phyloP scores from a whole-genome alignment of 1,140 invertebrate species.

The Caligus rogercresseyi region DNA sequence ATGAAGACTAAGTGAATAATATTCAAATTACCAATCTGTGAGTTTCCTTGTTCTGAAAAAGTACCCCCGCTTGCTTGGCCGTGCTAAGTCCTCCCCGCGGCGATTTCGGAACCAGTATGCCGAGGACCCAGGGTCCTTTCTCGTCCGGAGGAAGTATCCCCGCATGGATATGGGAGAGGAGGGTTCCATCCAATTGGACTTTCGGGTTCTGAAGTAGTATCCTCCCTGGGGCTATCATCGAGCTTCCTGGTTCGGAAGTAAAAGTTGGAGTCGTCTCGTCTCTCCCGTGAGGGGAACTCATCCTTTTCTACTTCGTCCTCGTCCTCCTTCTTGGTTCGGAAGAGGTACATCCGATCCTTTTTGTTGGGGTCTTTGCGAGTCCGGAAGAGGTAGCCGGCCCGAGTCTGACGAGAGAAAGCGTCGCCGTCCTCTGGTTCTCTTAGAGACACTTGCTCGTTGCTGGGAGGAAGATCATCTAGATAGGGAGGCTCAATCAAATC shows the following conservation, averaged over 20 bases:
- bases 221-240: background rate
- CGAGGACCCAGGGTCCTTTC: background rate
- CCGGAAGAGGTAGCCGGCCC: background rate
- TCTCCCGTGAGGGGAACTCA: background rate
- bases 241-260: background rate
- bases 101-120: background rate
- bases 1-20: background rate
- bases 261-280: background rate
- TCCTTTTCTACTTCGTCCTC: background rate
- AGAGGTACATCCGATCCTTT: background rate
- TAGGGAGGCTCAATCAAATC: no score
- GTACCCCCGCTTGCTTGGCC: background rate
- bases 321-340: background rate
- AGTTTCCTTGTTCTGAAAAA: background rate
- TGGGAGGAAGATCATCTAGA: no score
- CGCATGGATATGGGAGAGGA: background rate
- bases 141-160: background rate
- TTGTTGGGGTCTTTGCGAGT: background rate
- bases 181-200: background rate
- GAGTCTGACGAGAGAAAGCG: no score
- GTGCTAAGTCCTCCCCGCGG: background rate
- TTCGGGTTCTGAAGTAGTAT: background rate
- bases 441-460: no score
- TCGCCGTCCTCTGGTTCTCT: no score
- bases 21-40: background rate